Evolutionary conservation across 2,888 invertebrate genomes (phyloP), one percentile per base, ranked within the genome.

Genomic region (Amphipoea oculea): DNA sequence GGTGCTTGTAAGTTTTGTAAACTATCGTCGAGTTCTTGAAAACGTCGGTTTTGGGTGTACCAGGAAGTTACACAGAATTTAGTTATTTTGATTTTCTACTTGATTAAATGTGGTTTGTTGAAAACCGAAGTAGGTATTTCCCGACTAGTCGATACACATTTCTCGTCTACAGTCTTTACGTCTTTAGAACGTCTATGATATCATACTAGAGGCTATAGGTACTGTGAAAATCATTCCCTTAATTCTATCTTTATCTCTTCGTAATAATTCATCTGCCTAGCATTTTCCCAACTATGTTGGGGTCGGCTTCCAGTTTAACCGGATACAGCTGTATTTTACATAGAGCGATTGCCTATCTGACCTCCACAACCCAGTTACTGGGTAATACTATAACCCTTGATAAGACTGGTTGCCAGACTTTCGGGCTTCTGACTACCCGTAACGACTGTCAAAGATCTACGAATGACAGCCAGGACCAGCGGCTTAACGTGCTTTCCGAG

Each of bases 1-100:
- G 3, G 62, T 62, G 51, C n/a, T 76, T 60, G 48, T 1, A 75
- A 68, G 62, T 77, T 77, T 83, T 68, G 83, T 68, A 77, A 80
- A 77, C 54, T 45, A 54, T 0, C 6, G 17, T 29, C 11, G 29
- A 83, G 40, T 78, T 83, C 78, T 57, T 48, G 78, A 40, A 81
- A 78, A 40, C 17, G 12, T 17, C 9, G 29, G 23, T 51, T 54
- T 83, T 51, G 45, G 36, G 6, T 67, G 11, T 51, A 45, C 36
- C 4, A 7, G 40, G 29, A 0, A 9, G 0, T 69, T 51, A 80
- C 14, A 5, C 40, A 36, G 62, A 62, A 73, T 62, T 20, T 74
- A n/a, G 20, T 40, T 76, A 76, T 77, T 36, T 65, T 36, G 11
- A 54, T 65, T 76, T n/a, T 40, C 36, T 17, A 17, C 62, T 29